phyloP scores from a whole-genome alignment of 2,888 invertebrate genomes.

The Nomada ruficornis region DNA sequence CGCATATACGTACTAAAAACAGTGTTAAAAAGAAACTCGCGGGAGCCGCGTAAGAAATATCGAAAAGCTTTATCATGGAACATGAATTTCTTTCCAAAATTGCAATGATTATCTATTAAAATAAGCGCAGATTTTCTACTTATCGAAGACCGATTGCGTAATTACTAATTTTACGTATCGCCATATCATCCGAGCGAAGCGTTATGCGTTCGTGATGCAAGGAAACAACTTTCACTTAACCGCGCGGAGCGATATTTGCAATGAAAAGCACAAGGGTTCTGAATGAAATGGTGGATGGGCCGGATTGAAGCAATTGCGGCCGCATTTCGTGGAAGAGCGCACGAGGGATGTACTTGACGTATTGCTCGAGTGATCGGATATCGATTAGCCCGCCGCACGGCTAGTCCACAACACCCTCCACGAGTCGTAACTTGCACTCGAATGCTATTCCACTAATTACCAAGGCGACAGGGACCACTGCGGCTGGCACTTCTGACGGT shows the following conservation, averaged over 20 bases:
- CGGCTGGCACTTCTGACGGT: constrained; percentile 75
- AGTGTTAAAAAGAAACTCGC: too few species aligned
- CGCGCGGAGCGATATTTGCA: background rate
- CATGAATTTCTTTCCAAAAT: too few species aligned
- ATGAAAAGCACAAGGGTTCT: constrained; percentile 22
- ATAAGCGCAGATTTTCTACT: too few species aligned
- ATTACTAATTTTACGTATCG: too few species aligned
- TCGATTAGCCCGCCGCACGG: constrained; percentile 78
- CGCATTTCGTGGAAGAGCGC: constrained; percentile 58
- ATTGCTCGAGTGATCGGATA: constrained; percentile 82
- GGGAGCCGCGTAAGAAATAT: too few species aligned
- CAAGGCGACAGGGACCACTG: constrained; percentile 76
- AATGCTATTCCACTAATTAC: constrained; percentile 81
- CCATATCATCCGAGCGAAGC: too few species aligned
- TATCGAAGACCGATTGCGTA: too few species aligned
- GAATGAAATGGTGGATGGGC: constrained; percentile 18
- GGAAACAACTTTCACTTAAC: background rate
- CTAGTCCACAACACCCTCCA: constrained; percentile 72
- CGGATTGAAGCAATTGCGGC: constrained; percentile 26
- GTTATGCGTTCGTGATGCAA: background rate
- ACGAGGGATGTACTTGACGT: constrained; percentile 82
- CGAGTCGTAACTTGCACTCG: constrained; percentile 80
- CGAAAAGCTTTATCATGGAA: too few species aligned
- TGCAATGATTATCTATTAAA: too few species aligned
- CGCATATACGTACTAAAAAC: too few species aligned